Evolutionary conservation across 1,140 invertebrate species (phyloP).

Genomic region (Drosophila watanabei): DNA sequence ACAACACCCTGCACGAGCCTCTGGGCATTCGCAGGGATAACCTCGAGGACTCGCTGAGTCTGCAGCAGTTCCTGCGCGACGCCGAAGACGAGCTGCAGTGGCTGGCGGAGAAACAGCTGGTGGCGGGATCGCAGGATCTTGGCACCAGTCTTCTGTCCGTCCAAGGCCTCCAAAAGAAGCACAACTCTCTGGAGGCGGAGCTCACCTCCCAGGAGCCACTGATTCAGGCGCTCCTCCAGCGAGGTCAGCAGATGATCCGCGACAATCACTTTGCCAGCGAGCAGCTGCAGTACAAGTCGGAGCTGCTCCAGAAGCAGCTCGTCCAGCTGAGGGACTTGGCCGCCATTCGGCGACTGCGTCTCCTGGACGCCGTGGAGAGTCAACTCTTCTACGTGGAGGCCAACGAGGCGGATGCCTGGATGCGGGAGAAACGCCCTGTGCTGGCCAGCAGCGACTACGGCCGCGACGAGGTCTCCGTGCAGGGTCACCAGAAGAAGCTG

Average conservation of each 20-base stretch:
- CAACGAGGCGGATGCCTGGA: conserved; percentile 94
- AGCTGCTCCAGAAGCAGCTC: conserved; percentile 89
- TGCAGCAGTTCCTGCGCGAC: conserved; percentile 95
- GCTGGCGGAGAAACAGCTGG: conserved; percentile 94
- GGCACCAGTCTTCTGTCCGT: conserved; percentile 93
- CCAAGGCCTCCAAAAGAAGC: conserved; percentile 98
- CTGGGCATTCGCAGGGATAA: conserved; percentile 96
- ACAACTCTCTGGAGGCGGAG: conserved; percentile 94
- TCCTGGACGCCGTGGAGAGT: conserved; percentile 94
- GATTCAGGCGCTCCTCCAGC: conserved; percentile 89
- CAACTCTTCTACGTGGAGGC: conserved; percentile 96
- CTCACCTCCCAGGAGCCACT: conserved; percentile 93
- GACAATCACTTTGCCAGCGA: conserved; percentile 93
- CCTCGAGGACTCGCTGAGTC: conserved; percentile 93
- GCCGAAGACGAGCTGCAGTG: conserved; percentile 95
- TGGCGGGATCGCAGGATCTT: conserved; percentile 92
- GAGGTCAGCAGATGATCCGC: conserved; percentile 92
- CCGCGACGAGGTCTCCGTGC: conserved; percentile 95
- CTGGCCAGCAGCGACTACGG: conserved; percentile 92
- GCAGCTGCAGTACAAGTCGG: conserved; percentile 87
- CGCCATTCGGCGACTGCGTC: conserved; percentile 89
- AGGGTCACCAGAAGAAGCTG: conserved; percentile 92
- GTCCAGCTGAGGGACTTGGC: conserved; percentile 90
- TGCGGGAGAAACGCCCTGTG: conserved; percentile 92
- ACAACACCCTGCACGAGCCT: conserved; percentile 94